phyloP scores from a whole-genome alignment of 2,113 vertebrate genomes.

The Peromyscus polionotus region DNA sequence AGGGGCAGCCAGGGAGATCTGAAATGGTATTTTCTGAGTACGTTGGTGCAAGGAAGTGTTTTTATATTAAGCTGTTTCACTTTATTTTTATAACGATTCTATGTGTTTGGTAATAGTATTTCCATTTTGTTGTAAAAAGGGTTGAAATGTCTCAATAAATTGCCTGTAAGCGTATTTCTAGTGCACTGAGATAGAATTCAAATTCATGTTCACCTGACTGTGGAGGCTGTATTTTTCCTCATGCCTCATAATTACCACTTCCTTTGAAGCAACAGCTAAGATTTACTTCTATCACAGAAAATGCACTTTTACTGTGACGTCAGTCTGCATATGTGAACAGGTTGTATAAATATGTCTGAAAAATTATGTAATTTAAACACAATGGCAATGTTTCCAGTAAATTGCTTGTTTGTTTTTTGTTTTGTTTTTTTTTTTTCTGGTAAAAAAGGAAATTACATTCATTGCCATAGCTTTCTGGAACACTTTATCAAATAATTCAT shows the following conservation, averaged over 20 bases:
- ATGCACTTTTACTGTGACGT: conserved; percentile 8
- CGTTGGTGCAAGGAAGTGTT: conserved; percentile 1
- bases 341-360: conserved; percentile 24
- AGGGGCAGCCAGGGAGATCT: not conserved
- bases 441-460: not conserved
- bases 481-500: not conserved
- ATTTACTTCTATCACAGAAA: conserved; percentile 8
- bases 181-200: conserved; percentile 13
- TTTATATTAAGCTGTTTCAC: conserved; percentile 18
- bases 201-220: conserved; percentile 19
- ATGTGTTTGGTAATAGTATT: conserved; percentile 18
- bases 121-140: not conserved
- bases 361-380: conserved; percentile 24
- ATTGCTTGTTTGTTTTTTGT: not conserved
- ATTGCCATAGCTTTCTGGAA: not conserved
- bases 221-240: not conserved
- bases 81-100: conserved; percentile 49
- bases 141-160: conserved; percentile 36
- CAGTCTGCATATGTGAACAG: not conserved
- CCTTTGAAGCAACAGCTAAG: conserved; percentile 4
- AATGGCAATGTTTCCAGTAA: conserved; percentile 11
- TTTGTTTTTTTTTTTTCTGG: not conserved
- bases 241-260: conserved; percentile 49
- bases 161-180: not conserved
- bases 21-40: conserved; percentile 24